Conservation (phyloP, 1,140 invertebrate species). For the Sarcophaga bullata region DNA sequence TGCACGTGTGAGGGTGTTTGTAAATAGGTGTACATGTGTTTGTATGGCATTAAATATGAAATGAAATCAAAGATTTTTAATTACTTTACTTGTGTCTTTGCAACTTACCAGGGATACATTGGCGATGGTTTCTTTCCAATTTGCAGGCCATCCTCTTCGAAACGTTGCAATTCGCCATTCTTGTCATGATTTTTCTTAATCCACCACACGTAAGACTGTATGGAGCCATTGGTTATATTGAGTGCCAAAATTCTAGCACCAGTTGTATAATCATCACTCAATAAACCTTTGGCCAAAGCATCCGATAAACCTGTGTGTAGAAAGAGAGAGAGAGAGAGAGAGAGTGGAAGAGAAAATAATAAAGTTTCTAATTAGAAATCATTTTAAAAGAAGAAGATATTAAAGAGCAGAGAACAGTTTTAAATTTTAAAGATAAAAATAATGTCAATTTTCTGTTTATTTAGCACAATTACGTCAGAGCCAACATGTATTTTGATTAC, state of each 20-base stretch:
- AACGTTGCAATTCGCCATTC: constrained; percentile 67
- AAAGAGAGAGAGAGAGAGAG: not conserved
- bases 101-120: constrained; percentile 69
- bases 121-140: constrained; percentile 68
- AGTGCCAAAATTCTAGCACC: constrained; percentile 71
- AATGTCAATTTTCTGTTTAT: no score
- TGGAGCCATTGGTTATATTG: constrained; percentile 71
- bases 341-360: not conserved
- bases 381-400: not conserved
- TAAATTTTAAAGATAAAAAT: no score
- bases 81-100: not conserved
- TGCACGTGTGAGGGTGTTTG: not conserved
- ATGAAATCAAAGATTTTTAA: no score
- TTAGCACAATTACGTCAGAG: no score
- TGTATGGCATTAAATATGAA: no score
- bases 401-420: no score
- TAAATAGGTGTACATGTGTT: no score
- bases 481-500: no score
- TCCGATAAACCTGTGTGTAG: constrained; percentile 68
- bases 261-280: constrained; percentile 69
- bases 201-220: constrained; percentile 71
- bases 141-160: constrained; percentile 67
- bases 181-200: constrained; percentile 62
- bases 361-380: not conserved
- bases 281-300: constrained; percentile 70